Evolutionary conservation across 2,888 invertebrate species (phyloP).

Genomic region (Zelleria hepariella): DNA sequence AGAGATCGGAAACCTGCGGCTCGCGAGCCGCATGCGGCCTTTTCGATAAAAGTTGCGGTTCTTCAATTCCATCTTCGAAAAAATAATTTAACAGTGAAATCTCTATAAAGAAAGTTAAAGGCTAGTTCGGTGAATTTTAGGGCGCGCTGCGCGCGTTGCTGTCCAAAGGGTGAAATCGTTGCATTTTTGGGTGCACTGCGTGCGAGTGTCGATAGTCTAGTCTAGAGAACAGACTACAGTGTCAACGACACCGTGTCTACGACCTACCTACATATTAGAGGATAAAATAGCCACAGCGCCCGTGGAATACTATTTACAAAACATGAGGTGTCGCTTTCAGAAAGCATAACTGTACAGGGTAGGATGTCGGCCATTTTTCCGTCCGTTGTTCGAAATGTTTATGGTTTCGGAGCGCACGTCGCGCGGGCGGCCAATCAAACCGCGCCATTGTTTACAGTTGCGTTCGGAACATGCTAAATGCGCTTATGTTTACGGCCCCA

Average conservation of each 20-base stretch:
- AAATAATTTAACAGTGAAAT: no score
- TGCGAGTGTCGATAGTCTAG: no score
- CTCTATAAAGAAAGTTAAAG: no score
- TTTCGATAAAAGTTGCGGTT: no score
- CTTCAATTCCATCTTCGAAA: no score
- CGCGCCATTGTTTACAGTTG: conserved; percentile 15
- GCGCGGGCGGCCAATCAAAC: background rate
- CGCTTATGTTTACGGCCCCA: background rate
- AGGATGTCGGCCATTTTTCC: conserved; percentile 1
- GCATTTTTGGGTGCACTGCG: no score
- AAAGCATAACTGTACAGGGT: conserved; percentile 15
- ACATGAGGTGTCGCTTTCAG: conserved; percentile 11
- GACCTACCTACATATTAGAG: background rate
- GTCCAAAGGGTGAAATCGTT: no score
- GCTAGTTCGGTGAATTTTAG: no score
- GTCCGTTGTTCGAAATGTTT: conserved; percentile 2
- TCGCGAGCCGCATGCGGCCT: no score
- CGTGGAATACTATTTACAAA: background rate
- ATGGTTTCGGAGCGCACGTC: conserved; percentile 6
- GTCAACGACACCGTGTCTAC: background rate
- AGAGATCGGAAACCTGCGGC: no score
- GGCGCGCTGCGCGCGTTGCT: no score
- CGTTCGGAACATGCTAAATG: conserved; percentile 9
- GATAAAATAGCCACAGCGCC: background rate
- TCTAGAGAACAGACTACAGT: background rate